phyloP scores from a whole-genome alignment of 2,797 vertebrate genomes.

The Catharus ustulatus region DNA sequence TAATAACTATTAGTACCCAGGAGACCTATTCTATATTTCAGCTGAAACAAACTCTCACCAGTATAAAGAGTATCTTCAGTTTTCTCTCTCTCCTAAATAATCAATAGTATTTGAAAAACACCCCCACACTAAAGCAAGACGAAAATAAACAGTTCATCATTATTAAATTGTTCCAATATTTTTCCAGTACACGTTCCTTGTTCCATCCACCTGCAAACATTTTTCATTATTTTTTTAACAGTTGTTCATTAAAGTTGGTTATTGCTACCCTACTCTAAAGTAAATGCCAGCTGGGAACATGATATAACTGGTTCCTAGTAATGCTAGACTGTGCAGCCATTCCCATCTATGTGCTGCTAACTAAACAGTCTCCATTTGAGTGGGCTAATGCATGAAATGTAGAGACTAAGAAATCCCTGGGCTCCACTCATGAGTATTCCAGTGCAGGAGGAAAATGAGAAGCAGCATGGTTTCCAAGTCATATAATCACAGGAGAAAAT shows the following conservation, averaged over 20 bases:
- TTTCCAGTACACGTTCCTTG: constrained; percentile 24
- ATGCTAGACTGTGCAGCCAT: constrained; percentile 17
- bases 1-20: background rate
- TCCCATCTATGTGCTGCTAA: constrained; percentile 24
- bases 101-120: background rate
- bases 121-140: background rate
- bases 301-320: constrained; percentile 2
- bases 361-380: constrained; percentile 7
- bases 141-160: constrained; percentile 14
- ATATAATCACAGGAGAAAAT: background rate
- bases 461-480: background rate
- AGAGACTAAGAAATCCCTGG: background rate
- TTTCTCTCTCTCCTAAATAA: background rate
- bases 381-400: background rate
- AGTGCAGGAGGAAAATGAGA: background rate
- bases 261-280: constrained; percentile 26
- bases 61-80: background rate
- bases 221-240: constrained; percentile 62
- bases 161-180: constrained; percentile 15
- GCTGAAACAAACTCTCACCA: background rate
- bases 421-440: background rate
- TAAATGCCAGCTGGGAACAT: constrained; percentile 48
- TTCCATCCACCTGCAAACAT: constrained; percentile 48
- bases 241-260: constrained; percentile 51
- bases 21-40: background rate